Conservation (phyloP, 2,797 vertebrate species). For the Silurus lanzhouensis region DNA sequence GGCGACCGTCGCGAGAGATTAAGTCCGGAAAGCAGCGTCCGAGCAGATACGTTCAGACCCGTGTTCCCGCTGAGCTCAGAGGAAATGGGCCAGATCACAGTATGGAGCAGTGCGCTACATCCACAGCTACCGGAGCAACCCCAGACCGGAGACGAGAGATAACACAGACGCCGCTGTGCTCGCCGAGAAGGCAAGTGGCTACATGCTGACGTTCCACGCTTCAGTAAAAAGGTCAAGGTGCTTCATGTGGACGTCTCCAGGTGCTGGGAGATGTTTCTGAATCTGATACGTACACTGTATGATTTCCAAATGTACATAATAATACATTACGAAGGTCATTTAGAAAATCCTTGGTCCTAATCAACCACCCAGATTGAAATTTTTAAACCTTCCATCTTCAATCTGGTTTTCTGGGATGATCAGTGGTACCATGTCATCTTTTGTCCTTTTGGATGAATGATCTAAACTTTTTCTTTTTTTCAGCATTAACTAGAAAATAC, state of each 20-base stretch:
- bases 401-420: not conserved
- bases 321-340: not conserved
- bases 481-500: not conserved
- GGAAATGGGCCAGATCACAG: conserved; percentile 52
- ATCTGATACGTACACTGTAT: not conserved
- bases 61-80: not conserved
- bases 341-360: not conserved
- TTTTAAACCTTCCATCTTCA: not conserved
- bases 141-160: conserved; percentile 20
- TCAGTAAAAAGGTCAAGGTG: conserved; percentile 12
- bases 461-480: no score
- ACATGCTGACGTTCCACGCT: not conserved
- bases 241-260: not conserved
- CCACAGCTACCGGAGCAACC: conserved; percentile 20
- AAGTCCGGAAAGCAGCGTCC: conserved; percentile 30
- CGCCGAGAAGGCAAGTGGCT: not conserved
- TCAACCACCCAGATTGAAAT: not conserved
- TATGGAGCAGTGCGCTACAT: conserved; percentile 19
- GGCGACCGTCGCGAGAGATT: conserved; percentile 25
- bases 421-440: not conserved
- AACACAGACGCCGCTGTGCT: not conserved
- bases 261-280: conserved; percentile 12
- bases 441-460: not conserved
- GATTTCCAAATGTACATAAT: conserved; percentile 29
- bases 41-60: conserved; percentile 28